Percentiles rank a stretch among this genome's conserved stretches.
Conservation (phyloP, 2,797 vertebrate genomes). For the Acanthurus lineatus region DNA sequence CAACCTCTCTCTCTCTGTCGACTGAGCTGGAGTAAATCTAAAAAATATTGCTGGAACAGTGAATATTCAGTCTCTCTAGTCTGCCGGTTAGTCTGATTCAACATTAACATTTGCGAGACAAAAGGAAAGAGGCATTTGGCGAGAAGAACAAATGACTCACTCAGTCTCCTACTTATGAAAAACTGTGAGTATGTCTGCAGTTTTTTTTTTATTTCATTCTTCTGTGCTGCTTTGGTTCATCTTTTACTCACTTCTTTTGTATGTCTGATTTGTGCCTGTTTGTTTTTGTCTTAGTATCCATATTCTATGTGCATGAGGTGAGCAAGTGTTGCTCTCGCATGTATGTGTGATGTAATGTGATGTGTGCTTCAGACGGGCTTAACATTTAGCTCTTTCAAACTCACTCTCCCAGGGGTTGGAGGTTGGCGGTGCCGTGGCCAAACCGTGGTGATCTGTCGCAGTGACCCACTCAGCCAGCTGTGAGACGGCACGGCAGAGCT, state of each 20-base stretch:
- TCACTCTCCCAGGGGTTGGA: slow-evolving; percentile 55
- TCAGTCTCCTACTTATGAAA: slow-evolving; percentile 54
- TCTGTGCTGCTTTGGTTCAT: slow-evolving; percentile 19
- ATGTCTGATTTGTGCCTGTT: slow-evolving; percentile 1
- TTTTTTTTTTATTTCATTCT: not conserved
- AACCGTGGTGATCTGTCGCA: slow-evolving; percentile 77
- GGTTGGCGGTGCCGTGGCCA: slow-evolving; percentile 52
- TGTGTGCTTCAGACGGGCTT: slow-evolving; percentile 44
- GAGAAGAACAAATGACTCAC: slow-evolving; percentile 63
- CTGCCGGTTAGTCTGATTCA: slow-evolving; percentile 39
- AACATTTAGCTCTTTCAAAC: slow-evolving; percentile 74
- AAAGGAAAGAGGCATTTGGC: slow-evolving; percentile 62
- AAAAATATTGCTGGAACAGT: not conserved
- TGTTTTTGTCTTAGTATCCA: slow-evolving; percentile 32
- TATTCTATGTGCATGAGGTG: slow-evolving; percentile 16
- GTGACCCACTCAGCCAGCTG: slow-evolving; percentile 72
- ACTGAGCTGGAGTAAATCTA: not conserved
- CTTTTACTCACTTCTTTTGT: slow-evolving; percentile 22
- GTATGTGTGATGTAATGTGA: slow-evolving; percentile 13
- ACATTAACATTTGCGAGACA: slow-evolving; percentile 53
- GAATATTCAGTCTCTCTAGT: slow-evolving; percentile 25
- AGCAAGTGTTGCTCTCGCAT: slow-evolving; percentile 34
- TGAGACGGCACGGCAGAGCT: slow-evolving; percentile 71
- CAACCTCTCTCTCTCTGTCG: too few relatives aligned
- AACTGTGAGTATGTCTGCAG: slow-evolving; percentile 43